A percentile compares a stretch with the other conserved stretches of the same genome.
Evolutionary conservation across 30 jellyfish, hydroid and myxozoan genomes (phyloP).

Genomic region (Nemopilema nomurai): DNA sequence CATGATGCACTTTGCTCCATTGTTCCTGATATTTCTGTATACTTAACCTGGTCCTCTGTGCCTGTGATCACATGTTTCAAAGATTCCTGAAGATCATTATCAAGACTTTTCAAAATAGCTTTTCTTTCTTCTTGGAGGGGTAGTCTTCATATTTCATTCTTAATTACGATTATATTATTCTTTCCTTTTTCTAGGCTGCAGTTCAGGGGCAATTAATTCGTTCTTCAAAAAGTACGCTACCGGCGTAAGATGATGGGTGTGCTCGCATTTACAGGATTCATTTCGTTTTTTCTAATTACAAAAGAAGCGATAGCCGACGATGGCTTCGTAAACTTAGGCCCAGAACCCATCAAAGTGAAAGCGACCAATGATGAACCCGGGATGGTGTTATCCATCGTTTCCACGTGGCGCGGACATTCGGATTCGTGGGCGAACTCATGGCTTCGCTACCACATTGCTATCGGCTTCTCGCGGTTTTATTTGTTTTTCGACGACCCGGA

Average conservation of each 20-base stretch:
- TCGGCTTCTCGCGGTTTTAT: constrained; percentile 61
- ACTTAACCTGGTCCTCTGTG: constrained; percentile 2
- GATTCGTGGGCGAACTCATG: constrained; percentile 71
- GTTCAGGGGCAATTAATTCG: no score
- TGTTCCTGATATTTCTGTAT: constrained; percentile 57
- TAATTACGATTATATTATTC: constrained; percentile 32
- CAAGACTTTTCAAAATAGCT: constrained; percentile 1
- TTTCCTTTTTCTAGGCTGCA: background rate
- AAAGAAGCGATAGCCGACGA: constrained; percentile 23
- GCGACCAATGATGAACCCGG: constrained; percentile 3
- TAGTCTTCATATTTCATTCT: constrained; percentile 35
- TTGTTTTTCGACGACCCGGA: constrained; percentile 61
- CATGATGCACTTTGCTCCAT: constrained; percentile 31
- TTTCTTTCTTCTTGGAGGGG: constrained; percentile 2
- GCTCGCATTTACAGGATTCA: background rate
- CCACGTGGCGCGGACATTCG: constrained; percentile 71
- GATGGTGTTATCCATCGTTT: constrained; percentile 28
- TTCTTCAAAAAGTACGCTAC: no score
- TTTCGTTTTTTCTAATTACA: background rate
- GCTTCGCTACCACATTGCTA: constrained; percentile 63
- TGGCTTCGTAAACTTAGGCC: constrained; percentile 44
- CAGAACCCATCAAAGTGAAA: constrained; percentile 15
- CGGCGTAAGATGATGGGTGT: no score
- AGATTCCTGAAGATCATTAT: constrained; percentile 9
- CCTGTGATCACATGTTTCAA: background rate